Evolutionary conservation across 2,113 vertebrate genomes (phyloP).

Genomic region (Macaca mulatta): DNA sequence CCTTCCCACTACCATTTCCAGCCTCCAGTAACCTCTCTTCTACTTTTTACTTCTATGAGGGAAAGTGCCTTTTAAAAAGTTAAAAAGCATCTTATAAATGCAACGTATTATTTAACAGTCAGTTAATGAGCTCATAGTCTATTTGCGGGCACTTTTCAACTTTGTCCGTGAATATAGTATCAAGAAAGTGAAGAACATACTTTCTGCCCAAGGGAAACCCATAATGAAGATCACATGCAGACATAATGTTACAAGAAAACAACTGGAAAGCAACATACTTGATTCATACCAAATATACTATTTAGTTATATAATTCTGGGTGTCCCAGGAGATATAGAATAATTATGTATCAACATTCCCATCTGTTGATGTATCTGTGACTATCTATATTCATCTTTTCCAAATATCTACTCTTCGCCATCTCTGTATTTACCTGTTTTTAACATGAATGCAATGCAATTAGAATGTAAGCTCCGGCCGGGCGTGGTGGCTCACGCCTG

Average conservation of each 20-base stretch:
- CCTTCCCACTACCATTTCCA: neutral
- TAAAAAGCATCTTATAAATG: conserved; percentile 46
- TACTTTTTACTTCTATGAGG: neutral
- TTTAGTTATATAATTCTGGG: neutral
- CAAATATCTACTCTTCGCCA: neutral
- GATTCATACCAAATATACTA: neutral
- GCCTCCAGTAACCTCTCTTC: neutral
- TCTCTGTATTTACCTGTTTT: neutral
- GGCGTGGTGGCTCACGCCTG: too few species aligned
- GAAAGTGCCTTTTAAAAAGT: conserved; percentile 21
- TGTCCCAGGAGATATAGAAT: neutral
- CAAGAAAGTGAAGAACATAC: conserved; percentile 35
- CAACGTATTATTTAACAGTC: conserved; percentile 47
- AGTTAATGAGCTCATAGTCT: conserved; percentile 38
- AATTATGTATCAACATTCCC: neutral
- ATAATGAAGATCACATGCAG: neutral
- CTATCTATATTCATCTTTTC: neutral
- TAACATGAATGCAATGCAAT: neutral
- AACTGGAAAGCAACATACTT: neutral
- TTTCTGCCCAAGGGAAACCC: neutral
- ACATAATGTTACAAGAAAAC: conserved; percentile 5
- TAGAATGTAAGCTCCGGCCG: neutral
- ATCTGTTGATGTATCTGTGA: neutral
- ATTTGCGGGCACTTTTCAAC: conserved; percentile 1
- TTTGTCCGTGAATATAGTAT: conserved; percentile 6